These are phyloP conservation scores for Limnephilus marmoratus DNA, from an alignment of 2,888 invertebrate genomes.

Conservation along the genomic window DNA sequence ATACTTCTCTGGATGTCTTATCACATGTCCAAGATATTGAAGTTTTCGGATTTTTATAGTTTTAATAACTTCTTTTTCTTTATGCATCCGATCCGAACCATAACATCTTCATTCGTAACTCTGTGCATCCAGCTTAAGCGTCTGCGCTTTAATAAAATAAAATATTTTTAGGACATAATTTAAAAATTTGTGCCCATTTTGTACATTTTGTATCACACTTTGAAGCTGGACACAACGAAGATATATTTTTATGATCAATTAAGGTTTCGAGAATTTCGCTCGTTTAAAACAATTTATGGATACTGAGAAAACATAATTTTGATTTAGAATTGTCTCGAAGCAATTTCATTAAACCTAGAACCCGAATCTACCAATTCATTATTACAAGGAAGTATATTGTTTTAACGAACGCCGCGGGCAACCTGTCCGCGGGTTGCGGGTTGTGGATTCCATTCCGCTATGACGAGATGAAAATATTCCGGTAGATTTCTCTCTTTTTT, in stretches of 20 bases:
- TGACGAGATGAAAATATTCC: conserved; percentile 35
- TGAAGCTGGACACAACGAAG: background rate
- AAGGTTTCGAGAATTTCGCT: background rate
- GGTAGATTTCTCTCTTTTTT: conserved; percentile 8
- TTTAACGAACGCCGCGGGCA: conserved; percentile 10
- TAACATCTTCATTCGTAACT: too few relatives aligned
- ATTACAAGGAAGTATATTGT: background rate
- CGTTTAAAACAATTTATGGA: background rate
- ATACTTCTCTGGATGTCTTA: too few relatives aligned
- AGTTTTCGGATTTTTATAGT: too few relatives aligned
- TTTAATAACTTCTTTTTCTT: too few relatives aligned
- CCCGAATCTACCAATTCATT: background rate
- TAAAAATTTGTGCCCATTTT: background rate
- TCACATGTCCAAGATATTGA: too few relatives aligned
- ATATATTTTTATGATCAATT: background rate
- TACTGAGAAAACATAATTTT: background rate
- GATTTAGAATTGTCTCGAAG: background rate
- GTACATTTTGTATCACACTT: background rate
- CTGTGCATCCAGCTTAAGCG: too few relatives aligned
- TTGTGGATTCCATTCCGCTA: background rate
- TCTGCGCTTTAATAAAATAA: too few relatives aligned
- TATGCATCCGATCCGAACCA: too few relatives aligned
- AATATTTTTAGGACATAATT: background rate
- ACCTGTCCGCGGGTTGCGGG: background rate
- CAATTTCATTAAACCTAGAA: background rate